Conservation (phyloP, 2,797 vertebrate species). For the Notoglanidium macrostoma region DNA sequence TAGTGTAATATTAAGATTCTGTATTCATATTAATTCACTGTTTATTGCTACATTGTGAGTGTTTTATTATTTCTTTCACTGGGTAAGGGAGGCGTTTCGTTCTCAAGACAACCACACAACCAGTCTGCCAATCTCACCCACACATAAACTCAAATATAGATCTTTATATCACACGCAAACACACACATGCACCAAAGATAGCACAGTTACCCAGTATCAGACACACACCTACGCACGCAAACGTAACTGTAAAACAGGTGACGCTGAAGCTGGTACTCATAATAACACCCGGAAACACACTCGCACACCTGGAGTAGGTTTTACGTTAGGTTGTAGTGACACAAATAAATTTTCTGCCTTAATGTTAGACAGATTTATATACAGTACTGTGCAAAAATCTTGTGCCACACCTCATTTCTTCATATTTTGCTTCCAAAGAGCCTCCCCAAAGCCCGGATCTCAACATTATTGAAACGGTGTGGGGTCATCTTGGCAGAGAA, state of each 20-base stretch:
- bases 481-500: too few species aligned
- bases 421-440: too few species aligned
- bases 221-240: slow-evolving; percentile 23
- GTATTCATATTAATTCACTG: not conserved
- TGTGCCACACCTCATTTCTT: too few species aligned
- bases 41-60: not conserved
- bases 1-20: slow-evolving; percentile 10
- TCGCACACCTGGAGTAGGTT: not conserved
- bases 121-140: slow-evolving; percentile 51
- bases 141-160: slow-evolving; percentile 43
- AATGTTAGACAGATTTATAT: not conserved
- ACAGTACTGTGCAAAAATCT: too few species aligned
- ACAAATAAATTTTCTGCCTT: not conserved
- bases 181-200: slow-evolving; percentile 44
- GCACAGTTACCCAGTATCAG: slow-evolving; percentile 16
- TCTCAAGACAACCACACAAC: slow-evolving; percentile 44
- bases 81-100: slow-evolving; percentile 37
- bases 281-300: not conserved
- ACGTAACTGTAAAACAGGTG: not conserved
- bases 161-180: slow-evolving; percentile 26
- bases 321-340: not conserved
- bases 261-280: not conserved
- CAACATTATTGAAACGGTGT: too few species aligned
- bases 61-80: slow-evolving; percentile 25
- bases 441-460: too few species aligned